Conservation (phyloP, 2,888 invertebrate species). For the Congeria kusceri region DNA sequence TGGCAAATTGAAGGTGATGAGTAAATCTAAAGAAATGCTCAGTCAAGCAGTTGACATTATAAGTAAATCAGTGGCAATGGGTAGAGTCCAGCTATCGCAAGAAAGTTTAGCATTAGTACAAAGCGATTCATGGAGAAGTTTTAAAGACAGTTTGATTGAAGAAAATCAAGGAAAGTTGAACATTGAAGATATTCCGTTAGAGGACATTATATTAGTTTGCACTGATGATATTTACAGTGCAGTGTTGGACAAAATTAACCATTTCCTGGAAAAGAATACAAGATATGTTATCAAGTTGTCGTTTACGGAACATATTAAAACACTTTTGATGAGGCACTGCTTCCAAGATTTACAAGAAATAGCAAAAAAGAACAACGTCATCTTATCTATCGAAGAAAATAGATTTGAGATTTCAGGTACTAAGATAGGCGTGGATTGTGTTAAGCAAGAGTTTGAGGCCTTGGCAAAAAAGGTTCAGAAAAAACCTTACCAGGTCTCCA, state of each 20-base stretch:
- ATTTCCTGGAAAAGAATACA: conserved; percentile 54
- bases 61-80: conserved; percentile 12
- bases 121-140: conserved; percentile 25
- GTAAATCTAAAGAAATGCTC: neutral
- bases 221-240: conserved; percentile 44
- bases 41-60: conserved; percentile 16
- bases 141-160: conserved; percentile 22
- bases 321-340: conserved; percentile 49
- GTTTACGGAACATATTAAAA: conserved; percentile 26
- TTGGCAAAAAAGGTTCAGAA: conserved; percentile 19
- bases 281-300: conserved; percentile 25
- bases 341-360: conserved; percentile 43
- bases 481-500: conserved; percentile 25
- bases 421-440: conserved; percentile 19
- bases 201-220: conserved; percentile 6
- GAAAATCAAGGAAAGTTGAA: conserved; percentile 8
- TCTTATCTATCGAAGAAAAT: conserved; percentile 22
- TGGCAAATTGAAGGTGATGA: conserved; percentile 11
- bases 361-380: conserved; percentile 21
- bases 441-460: conserved; percentile 7
- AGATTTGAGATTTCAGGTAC: conserved; percentile 37
- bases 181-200: neutral
- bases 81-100: conserved; percentile 12
- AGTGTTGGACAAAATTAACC: conserved; percentile 30
- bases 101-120: neutral